phyloP scores from a whole-genome alignment of 2,888 invertebrate species.

The Drosophila limbata region DNA sequence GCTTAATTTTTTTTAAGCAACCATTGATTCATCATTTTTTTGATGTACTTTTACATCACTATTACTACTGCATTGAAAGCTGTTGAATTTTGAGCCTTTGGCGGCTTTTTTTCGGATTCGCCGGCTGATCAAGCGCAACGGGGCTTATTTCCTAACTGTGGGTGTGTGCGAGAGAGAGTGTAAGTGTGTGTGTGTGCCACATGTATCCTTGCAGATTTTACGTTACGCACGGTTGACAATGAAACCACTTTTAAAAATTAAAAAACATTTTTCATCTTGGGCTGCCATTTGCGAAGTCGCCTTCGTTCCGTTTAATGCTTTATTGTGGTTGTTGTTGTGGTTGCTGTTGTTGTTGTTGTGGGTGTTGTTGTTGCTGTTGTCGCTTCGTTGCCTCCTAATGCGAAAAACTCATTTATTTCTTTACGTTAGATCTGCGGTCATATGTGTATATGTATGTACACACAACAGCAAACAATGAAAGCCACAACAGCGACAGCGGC shows the following conservation, averaged over 20 bases:
- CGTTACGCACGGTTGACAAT: conserved; percentile 84
- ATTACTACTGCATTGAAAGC: conserved; percentile 11
- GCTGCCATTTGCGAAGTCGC: conserved; percentile 70
- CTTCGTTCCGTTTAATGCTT: conserved; percentile 61
- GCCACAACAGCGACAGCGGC: conserved; percentile 20
- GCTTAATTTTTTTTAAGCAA: too few relatives aligned
- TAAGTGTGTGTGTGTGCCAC: conserved; percentile 25
- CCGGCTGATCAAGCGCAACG: conserved; percentile 74
- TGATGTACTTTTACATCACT: background rate
- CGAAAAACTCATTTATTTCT: conserved; percentile 80
- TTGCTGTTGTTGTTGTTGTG: conserved; percentile 30
- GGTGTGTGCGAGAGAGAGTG: conserved; percentile 28
- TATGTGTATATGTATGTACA: conserved; percentile 35
- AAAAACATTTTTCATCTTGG: conserved; percentile 83
- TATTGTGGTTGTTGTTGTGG: conserved; percentile 46
- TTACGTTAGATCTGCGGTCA: conserved; percentile 78
- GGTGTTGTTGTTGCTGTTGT: conserved; percentile 56
- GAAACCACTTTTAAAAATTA: conserved; percentile 84
- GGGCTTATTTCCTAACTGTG: conserved; percentile 63
- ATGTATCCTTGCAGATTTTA: conserved; percentile 71
- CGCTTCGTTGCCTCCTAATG: conserved; percentile 78
- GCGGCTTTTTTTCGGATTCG: conserved; percentile 21
- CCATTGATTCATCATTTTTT: background rate
- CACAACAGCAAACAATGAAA: conserved; percentile 55
- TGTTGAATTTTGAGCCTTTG: conserved; percentile 16